Percentiles rank a stretch among this genome's conserved stretches.
phyloP scores from a whole-genome alignment of 2,888 invertebrate genomes.

The Drosophila pseudotalamancana region DNA sequence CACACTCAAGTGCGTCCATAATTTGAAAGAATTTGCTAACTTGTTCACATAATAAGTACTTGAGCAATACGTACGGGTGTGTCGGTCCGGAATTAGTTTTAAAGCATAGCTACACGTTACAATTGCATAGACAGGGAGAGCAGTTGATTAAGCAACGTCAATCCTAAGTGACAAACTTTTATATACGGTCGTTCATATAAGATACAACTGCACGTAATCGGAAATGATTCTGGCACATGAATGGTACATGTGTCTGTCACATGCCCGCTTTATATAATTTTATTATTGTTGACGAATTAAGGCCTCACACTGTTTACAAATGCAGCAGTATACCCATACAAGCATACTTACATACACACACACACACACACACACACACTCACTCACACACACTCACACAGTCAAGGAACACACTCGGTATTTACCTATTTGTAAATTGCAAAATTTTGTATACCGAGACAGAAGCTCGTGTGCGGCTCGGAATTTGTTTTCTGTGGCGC shows the following conservation, averaged over 20 bases:
- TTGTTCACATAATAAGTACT: background rate
- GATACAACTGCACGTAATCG: constrained; percentile 15
- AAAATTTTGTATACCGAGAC: constrained; percentile 1
- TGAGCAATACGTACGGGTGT: background rate
- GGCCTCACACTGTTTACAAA: background rate
- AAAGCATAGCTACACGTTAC: constrained; percentile 29
- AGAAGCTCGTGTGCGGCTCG: constrained; percentile 9
- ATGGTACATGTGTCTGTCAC: constrained; percentile 44
- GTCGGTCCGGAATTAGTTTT: background rate
- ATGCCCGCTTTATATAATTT: constrained; percentile 36
- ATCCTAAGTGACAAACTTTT: constrained; percentile 30
- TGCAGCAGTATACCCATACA: no score
- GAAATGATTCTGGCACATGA: constrained; percentile 5
- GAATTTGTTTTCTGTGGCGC: constrained; percentile 55
- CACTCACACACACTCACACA: background rate
- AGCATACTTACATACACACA: background rate
- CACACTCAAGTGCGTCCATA: background rate
- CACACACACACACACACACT: constrained; percentile 1
- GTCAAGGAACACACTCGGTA: background rate
- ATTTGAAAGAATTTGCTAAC: background rate
- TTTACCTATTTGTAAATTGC: constrained; percentile 29
- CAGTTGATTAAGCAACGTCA: constrained; percentile 28
- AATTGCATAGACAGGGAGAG: background rate
- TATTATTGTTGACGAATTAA: constrained; percentile 55
- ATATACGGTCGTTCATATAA: constrained; percentile 28